A percentile compares a stretch with the other conserved stretches of the same genome.
Conservation (phyloP, 2,113 vertebrate species). For the Callipepla squamata region DNA sequence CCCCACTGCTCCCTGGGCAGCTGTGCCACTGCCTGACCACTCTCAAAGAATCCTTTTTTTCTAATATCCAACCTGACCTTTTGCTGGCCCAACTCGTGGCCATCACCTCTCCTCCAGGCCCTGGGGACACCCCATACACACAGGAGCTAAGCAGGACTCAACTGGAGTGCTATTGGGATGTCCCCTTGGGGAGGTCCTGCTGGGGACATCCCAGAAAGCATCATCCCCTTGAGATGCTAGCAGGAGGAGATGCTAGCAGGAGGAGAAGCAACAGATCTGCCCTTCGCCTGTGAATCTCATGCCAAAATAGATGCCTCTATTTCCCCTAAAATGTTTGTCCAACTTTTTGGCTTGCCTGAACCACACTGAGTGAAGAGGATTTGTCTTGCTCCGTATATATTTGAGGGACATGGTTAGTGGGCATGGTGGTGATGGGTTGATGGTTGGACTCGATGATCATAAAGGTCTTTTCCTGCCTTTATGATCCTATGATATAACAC, state of each 20-base stretch:
- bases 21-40: neutral
- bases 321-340: neutral
- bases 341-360: too few species aligned
- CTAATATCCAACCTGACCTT: neutral
- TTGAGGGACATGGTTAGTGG: too few species aligned
- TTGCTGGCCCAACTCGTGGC: too few species aligned
- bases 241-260: too few species aligned
- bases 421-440: too few species aligned
- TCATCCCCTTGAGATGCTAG: neutral
- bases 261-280: neutral
- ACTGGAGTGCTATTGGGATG: neutral
- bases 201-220: neutral
- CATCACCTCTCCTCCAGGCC: too few species aligned
- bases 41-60: neutral
- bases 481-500: too few species aligned
- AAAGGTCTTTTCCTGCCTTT: too few species aligned
- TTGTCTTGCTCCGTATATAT: too few species aligned
- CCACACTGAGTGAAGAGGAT: too few species aligned
- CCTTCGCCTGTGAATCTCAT: neutral
- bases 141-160: neutral
- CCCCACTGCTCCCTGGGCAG: neutral
- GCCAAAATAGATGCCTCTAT: accelerated
- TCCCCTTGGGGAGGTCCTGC: neutral
- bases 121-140: too few species aligned
- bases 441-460: too few species aligned